Evolutionary conservation across 2,797 vertebrate genomes (phyloP), one percentile per base, ranked within the genome.

Genomic region (Danio tinwini): DNA sequence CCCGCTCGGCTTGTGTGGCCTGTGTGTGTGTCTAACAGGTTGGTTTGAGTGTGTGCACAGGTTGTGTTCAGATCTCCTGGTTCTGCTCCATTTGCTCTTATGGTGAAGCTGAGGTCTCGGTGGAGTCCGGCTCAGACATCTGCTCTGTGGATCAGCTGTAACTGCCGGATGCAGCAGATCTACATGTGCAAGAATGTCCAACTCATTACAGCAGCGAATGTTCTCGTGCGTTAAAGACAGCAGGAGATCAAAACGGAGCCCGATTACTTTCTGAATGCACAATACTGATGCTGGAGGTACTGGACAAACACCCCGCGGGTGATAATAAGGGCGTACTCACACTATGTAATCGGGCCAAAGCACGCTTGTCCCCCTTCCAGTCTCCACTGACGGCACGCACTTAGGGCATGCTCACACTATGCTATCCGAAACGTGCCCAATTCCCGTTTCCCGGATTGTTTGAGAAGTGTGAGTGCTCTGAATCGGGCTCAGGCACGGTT

Each of bases 101-200:
- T 61, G 56, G 62, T 65, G 40, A 16, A 62, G 65, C 64, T 67
- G 53, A 37, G 44, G 72, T 75, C 75, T 82, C 83, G 83, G 83
- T 80, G 81, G 85, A 88, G 89, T 84, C 86, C 77, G 29, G 87
- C 82, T 85, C 85, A 79, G 85, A 85, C 92, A 93, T 94, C 92
- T 94, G 94, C 84, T 93, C 90, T 89, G 81, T 88, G 87, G 87
- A 93, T 94, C 89, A 92, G 86, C 88, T 90, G 58, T 89, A 89
- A 91, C 91, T 87, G 90, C 91, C 90, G 89, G 91, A 91, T 90
- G 86, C 86, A 87, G 90, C 88, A 87, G 88, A 89, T 90, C 91
- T 90, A 91, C 88, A 87, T 90, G 90, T 86, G 85, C 87, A 7
- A 67, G 64, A 82, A 75, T 81, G 63, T 67, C 29, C 61, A 12